Percentiles rank a stretch among this genome's conserved stretches.
Evolutionary conservation across 2,888 invertebrate genomes (phyloP).

Genomic region (Pseudococcus viburni): DNA sequence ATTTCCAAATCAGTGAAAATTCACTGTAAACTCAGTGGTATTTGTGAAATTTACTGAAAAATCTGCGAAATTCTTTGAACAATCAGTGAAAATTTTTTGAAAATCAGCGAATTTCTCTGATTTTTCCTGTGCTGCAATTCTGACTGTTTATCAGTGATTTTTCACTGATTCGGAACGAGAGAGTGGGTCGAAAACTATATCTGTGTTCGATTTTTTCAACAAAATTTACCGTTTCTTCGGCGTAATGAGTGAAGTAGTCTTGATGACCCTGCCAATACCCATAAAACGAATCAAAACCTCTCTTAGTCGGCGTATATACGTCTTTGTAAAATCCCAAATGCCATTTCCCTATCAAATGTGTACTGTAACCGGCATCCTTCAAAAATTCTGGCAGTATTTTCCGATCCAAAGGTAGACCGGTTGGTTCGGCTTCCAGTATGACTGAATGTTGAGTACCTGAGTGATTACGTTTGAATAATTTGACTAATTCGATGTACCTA

Average conservation of each 20-base stretch:
- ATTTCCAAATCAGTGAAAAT: no score
- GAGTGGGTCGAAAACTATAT: not conserved
- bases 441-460: conserved; percentile 74
- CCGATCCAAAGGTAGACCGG: conserved; percentile 74
- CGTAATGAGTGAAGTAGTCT: conserved; percentile 83
- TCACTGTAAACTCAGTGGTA: no score
- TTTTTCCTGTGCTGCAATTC: no score
- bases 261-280: conserved; percentile 88
- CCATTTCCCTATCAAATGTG: conserved; percentile 76
- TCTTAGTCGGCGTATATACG: conserved; percentile 78
- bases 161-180: no score
- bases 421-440: conserved; percentile 73
- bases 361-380: conserved; percentile 73
- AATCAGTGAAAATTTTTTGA: no score
- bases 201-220: not conserved
- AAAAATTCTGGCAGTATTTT: conserved; percentile 74
- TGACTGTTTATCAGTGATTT: no score
- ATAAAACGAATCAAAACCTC: conserved; percentile 86
- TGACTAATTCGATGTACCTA: no score
- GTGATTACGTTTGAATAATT: not conserved
- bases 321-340: conserved; percentile 73
- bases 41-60: no score
- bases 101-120: no score
- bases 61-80: no score
- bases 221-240: conserved; percentile 71